Evolutionary conservation across 2,888 invertebrate species (phyloP).

Genomic region (Pollenia amentaria): DNA sequence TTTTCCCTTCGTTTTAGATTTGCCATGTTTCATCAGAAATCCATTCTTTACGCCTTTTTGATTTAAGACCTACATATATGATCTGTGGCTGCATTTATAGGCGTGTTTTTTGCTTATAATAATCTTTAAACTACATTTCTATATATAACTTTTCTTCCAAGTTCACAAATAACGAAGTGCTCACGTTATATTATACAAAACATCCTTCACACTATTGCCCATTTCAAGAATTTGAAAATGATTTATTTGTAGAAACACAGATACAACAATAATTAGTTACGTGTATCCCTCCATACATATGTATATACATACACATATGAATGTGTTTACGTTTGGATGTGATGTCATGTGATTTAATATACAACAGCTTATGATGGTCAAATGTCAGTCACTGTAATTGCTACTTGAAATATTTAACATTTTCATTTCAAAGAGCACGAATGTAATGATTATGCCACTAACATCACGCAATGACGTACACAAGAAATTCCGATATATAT

Average conservation of each 20-base stretch:
- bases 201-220: not conserved
- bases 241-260: slow-evolving; percentile 40
- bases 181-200: not conserved
- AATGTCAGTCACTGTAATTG: slow-evolving; percentile 53
- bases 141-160: too few species aligned
- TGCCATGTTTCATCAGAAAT: too few species aligned
- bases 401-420: slow-evolving; percentile 34
- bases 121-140: too few species aligned
- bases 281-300: not conserved
- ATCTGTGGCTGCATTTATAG: too few species aligned
- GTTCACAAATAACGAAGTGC: too few species aligned
- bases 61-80: too few species aligned
- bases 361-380: slow-evolving; percentile 38
- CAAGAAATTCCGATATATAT: too few species aligned
- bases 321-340: not conserved
- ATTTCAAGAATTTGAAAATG: not conserved
- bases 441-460: not conserved
- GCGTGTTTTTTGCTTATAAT: too few species aligned
- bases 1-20: too few species aligned
- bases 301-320: not conserved
- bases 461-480: not conserved
- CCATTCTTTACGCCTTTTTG: too few species aligned
- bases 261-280: slow-evolving; percentile 45
- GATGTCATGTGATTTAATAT: slow-evolving; percentile 22
- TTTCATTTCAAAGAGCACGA: slow-evolving; percentile 36